Base-by-base conservation (phyloP, 2,888 invertebrate species). In the Cephus rjabovi region DNA sequence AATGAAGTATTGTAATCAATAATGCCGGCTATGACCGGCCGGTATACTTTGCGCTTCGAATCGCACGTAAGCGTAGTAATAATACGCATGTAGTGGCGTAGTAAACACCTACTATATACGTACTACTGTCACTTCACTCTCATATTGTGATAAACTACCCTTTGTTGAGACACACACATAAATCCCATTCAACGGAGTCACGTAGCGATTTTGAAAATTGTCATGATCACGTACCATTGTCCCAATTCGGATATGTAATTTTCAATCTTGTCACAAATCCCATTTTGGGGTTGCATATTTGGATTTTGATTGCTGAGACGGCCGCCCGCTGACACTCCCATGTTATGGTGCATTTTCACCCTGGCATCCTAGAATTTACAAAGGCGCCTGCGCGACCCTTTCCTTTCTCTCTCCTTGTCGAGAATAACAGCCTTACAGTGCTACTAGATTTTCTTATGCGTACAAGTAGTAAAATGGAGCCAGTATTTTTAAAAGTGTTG, bases 241-340 rank as follows among this genome's bases (percentile, higher is more conserved):
- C 95, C 94, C 79, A 95, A 92, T 89, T 95, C 95, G 79, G 94
- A 94, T 89, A 95, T 93, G 91, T 95, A 95, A 87, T 92, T 92
- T 88, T 95, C 95, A 83, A 95, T 92, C 93, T 94, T 95, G 90
- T 95, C 94, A 92, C 95, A 95, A 90, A 94, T 93, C 89, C 93
- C 94, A 79, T 87, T 89, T 81, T 88, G 86, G 78, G 89, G 87
- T 85, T 89, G 90, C 88, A 90, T 89, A 81, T 85, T 86, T 77
- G 85, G 81, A 84, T 87, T 90, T 86, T 88, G 87, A 83, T 85
- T 84, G 79, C 84, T 86, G 84, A 86, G 88, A 84, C 89, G 90
- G 83, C 87, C 88, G 85, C 87, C 86, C 84, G 87, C 84, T 86
- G 89, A 88, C 89, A 90, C 89, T 89, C 89, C 90, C 89, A 88